phyloP scores from a whole-genome alignment of 2,888 invertebrate species.

The Apodemia duryi region DNA sequence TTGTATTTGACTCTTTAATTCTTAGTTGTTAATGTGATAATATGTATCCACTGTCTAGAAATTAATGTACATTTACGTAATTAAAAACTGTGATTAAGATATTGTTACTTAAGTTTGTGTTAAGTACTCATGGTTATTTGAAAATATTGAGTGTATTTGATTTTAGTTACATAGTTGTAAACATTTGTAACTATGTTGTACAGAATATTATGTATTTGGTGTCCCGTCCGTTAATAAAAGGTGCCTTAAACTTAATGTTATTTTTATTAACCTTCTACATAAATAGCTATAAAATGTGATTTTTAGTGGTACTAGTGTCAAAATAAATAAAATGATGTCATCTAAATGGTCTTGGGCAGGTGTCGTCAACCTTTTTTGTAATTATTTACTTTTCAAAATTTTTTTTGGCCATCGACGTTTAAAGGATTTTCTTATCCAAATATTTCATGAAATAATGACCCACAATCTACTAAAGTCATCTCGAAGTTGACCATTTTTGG shows the following conservation, averaged over 20 bases:
- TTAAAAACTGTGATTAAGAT: not conserved
- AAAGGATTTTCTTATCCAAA: too few species aligned
- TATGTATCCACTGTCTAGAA: not conserved
- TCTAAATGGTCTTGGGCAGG: too few species aligned
- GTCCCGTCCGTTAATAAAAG: constrained; percentile 8
- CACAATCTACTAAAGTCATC: too few species aligned
- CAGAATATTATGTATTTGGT: not conserved
- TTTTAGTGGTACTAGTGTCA: too few species aligned
- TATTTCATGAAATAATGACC: too few species aligned
- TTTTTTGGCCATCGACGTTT: too few species aligned
- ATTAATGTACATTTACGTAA: not conserved
- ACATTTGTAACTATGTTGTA: not conserved
- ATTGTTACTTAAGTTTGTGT: not conserved
- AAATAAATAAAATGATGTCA: too few species aligned
- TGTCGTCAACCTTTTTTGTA: too few species aligned
- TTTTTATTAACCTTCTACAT: not conserved
- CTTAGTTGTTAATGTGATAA: not conserved
- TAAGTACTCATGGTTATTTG: not conserved
- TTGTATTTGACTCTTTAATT: too few species aligned
- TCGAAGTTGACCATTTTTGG: too few species aligned
- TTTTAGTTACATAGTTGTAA: constrained; percentile 5
- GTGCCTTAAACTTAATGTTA: constrained; percentile 1
- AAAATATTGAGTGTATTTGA: not conserved
- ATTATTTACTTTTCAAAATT: too few species aligned
- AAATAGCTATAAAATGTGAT: too few species aligned